These are phyloP conservation scores for Lonchura striata DNA, from an alignment of 2,113 vertebrate genomes.

Conservation along the genomic window DNA sequence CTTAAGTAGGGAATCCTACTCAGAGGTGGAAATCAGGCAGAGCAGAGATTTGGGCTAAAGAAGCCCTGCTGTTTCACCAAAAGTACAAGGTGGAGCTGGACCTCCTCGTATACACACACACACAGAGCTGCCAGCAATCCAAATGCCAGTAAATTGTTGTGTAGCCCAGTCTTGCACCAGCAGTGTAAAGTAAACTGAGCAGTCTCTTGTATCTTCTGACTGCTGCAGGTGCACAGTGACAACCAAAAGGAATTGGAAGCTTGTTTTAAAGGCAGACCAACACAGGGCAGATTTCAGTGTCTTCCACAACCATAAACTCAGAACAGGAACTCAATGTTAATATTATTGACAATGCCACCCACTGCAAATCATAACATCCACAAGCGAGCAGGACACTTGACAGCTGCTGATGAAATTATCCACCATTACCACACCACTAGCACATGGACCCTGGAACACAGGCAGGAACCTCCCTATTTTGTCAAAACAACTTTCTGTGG, in stretches of 20 bases:
- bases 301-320: background rate
- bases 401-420: background rate
- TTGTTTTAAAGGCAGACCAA: background rate
- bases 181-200: background rate
- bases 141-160: background rate
- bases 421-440: background rate
- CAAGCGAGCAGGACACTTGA: background rate
- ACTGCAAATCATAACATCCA: background rate
- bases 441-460: background rate
- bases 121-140: background rate
- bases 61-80: background rate
- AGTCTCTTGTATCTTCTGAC: background rate
- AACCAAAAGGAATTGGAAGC: background rate
- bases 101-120: background rate
- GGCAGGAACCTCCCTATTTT: background rate
- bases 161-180: background rate
- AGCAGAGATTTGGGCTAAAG: background rate
- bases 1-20: background rate
- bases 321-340: background rate
- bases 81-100: background rate
- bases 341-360: background rate
- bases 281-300: background rate
- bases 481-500: background rate
- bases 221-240: background rate
- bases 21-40: background rate